phyloP scores from a whole-genome alignment of 1,140 invertebrate genomes.

The Drosophila pruinosa region DNA sequence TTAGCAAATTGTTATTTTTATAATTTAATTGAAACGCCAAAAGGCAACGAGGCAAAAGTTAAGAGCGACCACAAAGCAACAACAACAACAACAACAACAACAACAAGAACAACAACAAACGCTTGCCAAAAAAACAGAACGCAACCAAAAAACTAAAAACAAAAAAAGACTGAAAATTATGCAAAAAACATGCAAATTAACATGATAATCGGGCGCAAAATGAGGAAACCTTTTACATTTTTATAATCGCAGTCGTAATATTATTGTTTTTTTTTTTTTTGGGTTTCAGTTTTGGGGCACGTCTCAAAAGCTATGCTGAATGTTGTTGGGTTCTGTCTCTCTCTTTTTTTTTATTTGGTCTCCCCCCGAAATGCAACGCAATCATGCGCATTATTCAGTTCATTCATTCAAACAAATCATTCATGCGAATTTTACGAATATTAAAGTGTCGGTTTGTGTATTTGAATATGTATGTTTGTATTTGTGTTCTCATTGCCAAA shows the following conservation, averaged over 20 bases:
- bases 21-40: conserved; percentile 74
- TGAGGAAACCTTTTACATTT: conserved; percentile 39
- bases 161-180: conserved; percentile 21
- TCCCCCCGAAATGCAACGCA: conserved; percentile 35
- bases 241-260: conserved; percentile 32
- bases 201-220: conserved; percentile 51
- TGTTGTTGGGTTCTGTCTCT: conserved; percentile 16
- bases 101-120: conserved; percentile 33
- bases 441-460: background rate
- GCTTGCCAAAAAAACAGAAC: conserved; percentile 31
- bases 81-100: conserved; percentile 30
- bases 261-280: conserved; percentile 19
- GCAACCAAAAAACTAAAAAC: conserved; percentile 27
- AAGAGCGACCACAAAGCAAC: conserved; percentile 1
- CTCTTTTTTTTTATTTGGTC: background rate
- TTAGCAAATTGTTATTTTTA: conserved; percentile 77
- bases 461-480: background rate
- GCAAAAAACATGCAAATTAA: conserved; percentile 49
- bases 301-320: conserved; percentile 4
- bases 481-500: conserved; percentile 14
- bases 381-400: conserved; percentile 65
- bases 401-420: conserved; percentile 56
- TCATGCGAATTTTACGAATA: conserved; percentile 45
- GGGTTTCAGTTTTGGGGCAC: conserved; percentile 11
- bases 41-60: conserved; percentile 46